Percentiles rank a stretch among this genome's conserved stretches.
phyloP scores from a whole-genome alignment of 1,140 invertebrate species.

The Acromyrmex heyeri region DNA sequence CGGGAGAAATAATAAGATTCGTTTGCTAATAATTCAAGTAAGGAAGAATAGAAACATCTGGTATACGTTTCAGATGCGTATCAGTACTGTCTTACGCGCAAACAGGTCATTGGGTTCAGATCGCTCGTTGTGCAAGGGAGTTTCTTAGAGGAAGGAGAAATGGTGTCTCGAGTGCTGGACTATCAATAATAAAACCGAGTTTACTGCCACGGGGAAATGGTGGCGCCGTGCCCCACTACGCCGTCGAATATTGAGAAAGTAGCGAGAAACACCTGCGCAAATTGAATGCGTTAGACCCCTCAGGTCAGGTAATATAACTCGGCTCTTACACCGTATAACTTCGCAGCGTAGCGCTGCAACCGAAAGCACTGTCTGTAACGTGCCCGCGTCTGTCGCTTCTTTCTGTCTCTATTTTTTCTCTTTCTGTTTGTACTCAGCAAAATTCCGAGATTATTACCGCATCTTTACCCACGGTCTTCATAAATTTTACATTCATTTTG shows the following conservation, averaged over 20 bases:
- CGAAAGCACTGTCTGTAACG: slow-evolving; percentile 7
- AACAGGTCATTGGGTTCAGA: slow-evolving; percentile 7
- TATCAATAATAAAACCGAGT: slow-evolving; percentile 76
- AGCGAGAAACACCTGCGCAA: slow-evolving; percentile 73
- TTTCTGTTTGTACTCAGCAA: background rate
- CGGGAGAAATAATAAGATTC: background rate
- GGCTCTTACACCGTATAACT: slow-evolving; percentile 28
- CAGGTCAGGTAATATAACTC: slow-evolving; percentile 60
- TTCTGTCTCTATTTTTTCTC: slow-evolving; percentile 2
- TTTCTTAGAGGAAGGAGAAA: slow-evolving; percentile 30
- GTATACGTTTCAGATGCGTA: background rate
- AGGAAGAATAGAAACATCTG: background rate
- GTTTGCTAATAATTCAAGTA: slow-evolving; percentile 20
- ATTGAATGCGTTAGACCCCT: slow-evolving; percentile 66
- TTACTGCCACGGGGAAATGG: slow-evolving; percentile 63
- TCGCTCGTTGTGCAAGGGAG: background rate
- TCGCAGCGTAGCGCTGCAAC: background rate
- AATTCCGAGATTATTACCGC: slow-evolving; percentile 14
- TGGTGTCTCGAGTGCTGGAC: slow-evolving; percentile 31
- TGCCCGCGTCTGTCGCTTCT: background rate
- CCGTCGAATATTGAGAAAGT: slow-evolving; percentile 70
- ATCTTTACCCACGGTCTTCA: background rate
- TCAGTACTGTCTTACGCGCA: background rate
- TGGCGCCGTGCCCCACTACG: background rate
- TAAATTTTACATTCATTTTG: background rate